Evolutionary conservation across 2,113 vertebrate genomes (phyloP).

Genomic region (Riparia riparia): DNA sequence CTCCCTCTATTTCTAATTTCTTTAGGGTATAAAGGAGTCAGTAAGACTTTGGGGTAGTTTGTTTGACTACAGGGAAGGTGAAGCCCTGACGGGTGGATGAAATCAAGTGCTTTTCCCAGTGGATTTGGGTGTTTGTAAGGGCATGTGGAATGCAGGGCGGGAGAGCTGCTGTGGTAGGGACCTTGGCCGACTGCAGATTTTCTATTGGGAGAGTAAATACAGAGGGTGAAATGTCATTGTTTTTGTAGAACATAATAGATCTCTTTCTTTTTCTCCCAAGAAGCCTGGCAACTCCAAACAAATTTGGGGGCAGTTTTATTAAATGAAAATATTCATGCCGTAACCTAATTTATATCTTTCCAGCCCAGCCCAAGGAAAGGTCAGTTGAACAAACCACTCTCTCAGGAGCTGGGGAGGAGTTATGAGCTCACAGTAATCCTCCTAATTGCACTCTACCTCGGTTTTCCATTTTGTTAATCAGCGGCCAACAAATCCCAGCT

Average conservation of each 20-base stretch:
- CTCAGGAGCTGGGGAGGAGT: slow-evolving; percentile 14
- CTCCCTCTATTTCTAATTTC: not conserved
- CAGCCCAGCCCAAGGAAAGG: not conserved
- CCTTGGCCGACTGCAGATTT: not conserved
- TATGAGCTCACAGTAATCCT: slow-evolving; percentile 21
- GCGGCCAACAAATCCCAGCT: not conserved
- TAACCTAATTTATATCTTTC: slow-evolving; percentile 33
- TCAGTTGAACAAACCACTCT: slow-evolving; percentile 30
- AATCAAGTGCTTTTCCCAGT: not conserved
- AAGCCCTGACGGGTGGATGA: not conserved
- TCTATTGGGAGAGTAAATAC: slow-evolving; percentile 33
- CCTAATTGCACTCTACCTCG: not conserved
- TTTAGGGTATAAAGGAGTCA: not conserved
- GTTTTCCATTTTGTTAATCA: slow-evolving; percentile 24
- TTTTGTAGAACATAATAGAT: slow-evolving; percentile 48
- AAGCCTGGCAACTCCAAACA: slow-evolving; percentile 55
- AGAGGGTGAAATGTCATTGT: slow-evolving; percentile 60
- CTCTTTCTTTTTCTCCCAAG: not conserved
- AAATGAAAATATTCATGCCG: slow-evolving; percentile 46
- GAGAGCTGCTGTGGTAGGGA: not conserved
- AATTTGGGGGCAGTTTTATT: slow-evolving; percentile 28
- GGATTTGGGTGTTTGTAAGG: not conserved
- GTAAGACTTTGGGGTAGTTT: not conserved
- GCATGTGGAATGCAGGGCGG: not conserved
- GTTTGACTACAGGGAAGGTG: not conserved